Evolutionary conservation across 2,888 invertebrate genomes (phyloP).

Genomic region (Uropetala carovei): DNA sequence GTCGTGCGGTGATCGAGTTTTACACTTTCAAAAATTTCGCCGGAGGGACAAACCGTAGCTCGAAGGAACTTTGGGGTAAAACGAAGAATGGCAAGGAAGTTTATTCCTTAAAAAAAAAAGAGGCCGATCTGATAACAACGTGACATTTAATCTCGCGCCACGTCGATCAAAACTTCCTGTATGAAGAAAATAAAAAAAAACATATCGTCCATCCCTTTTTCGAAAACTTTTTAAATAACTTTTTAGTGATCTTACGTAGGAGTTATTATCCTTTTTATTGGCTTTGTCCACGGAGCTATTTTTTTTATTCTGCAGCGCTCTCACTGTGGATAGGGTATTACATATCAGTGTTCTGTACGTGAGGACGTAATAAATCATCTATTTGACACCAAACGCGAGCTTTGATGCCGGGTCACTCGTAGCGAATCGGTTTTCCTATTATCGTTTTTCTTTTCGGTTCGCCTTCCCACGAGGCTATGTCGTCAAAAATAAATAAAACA

Average conservation of each 20-base stretch:
- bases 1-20: no score
- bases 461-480: neutral
- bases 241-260: constrained; percentile 3
- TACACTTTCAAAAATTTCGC: no score
- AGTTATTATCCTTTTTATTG: no score
- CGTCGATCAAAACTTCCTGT: neutral
- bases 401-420: neutral
- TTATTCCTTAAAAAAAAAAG: neutral
- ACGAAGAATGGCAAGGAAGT: neutral
- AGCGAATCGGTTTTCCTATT: neutral
- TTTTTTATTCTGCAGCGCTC: neutral
- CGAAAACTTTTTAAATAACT: neutral
- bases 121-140: neutral
- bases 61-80: neutral
- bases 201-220: constrained; percentile 7
- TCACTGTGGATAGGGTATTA: neutral
- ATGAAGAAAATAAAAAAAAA: neutral
- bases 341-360: no score
- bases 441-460: neutral
- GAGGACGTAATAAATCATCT: no score
- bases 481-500: no score
- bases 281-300: no score
- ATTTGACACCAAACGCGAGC: neutral
- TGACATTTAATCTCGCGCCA: neutral
- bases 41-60: neutral